A percentile compares a stretch with the other conserved stretches of the same genome.
These are phyloP conservation scores for Orthosia gracilis DNA, from an alignment of 2,888 invertebrate genomes.

Conservation along the genomic window DNA sequence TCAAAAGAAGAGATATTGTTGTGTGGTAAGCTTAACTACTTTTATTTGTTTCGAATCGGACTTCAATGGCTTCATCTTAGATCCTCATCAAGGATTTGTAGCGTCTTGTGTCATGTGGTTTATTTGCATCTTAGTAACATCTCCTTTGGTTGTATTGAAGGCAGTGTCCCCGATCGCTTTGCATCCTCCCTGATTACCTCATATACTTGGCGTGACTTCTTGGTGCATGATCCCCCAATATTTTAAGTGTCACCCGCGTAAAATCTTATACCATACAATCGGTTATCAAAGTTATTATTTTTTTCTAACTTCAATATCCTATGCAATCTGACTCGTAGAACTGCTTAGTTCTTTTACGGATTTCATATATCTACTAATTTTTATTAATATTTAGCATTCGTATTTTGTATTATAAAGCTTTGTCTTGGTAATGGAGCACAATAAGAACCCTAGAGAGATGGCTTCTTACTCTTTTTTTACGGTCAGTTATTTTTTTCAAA, in stretches of 20 bases:
- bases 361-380: conserved; percentile 76
- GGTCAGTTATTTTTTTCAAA: conserved; percentile 72
- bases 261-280: conserved; percentile 73
- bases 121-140: conserved; percentile 82
- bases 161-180: conserved; percentile 91
- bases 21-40: conserved; percentile 83
- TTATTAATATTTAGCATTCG: conserved; percentile 72
- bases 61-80: conserved; percentile 81
- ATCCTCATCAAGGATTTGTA: conserved; percentile 79
- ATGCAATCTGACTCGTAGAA: conserved; percentile 82
- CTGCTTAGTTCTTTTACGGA: conserved; percentile 84
- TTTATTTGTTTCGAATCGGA: conserved; percentile 75
- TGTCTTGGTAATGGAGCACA: conserved; percentile 84
- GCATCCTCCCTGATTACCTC: conserved; percentile 87
- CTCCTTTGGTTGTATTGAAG: conserved; percentile 91
- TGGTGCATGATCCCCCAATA: conserved; percentile 89
- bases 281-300: conserved; percentile 74
- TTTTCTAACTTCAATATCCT: conserved; percentile 75
- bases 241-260: conserved; percentile 81
- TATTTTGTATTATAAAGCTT: conserved; percentile 80
- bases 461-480: conserved; percentile 85
- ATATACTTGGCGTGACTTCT: conserved; percentile 91
- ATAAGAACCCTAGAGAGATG: conserved; percentile 81
- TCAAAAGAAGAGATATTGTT: conserved; percentile 79
- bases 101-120: conserved; percentile 83